Evolutionary conservation across 1,140 invertebrate species (phyloP), one percentile per base, ranked within the genome.

Genomic region (Mycetomoellerius zeteki): DNA sequence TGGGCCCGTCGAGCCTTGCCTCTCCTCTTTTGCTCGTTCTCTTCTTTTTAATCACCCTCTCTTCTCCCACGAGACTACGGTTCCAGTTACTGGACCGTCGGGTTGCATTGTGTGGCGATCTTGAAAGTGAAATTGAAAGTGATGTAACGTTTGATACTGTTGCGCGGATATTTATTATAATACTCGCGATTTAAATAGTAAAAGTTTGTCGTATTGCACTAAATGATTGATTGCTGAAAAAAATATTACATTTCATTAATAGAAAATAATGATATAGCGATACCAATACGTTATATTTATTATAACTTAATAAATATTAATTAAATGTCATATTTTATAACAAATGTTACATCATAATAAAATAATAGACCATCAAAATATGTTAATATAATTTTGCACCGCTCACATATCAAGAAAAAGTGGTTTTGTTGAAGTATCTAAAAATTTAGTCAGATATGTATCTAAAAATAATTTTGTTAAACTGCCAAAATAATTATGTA

Each of bases 11-110:
- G 58, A 43, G 43, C n/a, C 21, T 19, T 14, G 19, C 52, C 24
- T 56, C 37, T 47, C 27, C 27, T 50, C 80, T 47, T 73, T 62
- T 37, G 58, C 27, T 78, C 16, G 10, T 47, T 85, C 14, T 67
- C 73, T 56, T 89, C 81, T 50, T 52, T 71, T 78, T 78, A 30
- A 78, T 75, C 72, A 19, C 37, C 19, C 76, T 78, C 27, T 47
- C 37, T 27, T 50, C 37, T n/a, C 27, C 69, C 64, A 69, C 21
- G 21, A 47, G 52, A 24, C 60, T 30, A 30, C 27, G 50, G 50
- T 58, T 82, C 56, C 67, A 50, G 14, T 82, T 71, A 47, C 37
- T 6, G 64, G 16, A 19, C 33, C 37, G 24, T 2, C 62, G 30
- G n/a, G 14, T n/a, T 19, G 56, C 62, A 54, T 58, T 67, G 33